phyloP scores from a whole-genome alignment of 2,113 vertebrate genomes.

The Fulmarus glacialis region DNA sequence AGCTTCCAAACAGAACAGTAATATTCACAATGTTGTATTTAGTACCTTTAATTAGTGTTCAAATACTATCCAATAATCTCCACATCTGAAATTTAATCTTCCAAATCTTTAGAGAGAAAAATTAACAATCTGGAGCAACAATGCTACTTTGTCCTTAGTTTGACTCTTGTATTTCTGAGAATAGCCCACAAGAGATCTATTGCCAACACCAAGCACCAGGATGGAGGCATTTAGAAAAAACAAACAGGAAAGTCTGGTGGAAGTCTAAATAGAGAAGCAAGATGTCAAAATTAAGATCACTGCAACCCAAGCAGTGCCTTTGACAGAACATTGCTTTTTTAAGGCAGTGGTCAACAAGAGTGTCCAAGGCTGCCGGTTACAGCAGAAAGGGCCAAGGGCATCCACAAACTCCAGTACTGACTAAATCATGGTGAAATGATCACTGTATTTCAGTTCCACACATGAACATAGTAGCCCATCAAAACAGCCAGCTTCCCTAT shows the following conservation, averaged over 20 bases:
- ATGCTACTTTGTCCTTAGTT: neutral
- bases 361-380: neutral
- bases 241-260: neutral
- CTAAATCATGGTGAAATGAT: neutral
- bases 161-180: neutral
- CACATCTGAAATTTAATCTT: neutral
- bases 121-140: neutral
- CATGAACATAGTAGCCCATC: rapidly evolving
- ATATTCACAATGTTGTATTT: neutral
- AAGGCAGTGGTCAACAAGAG: neutral
- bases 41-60: neutral
- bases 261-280: neutral
- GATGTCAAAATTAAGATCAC: neutral
- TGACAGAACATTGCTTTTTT: neutral
- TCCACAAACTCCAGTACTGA: neutral
- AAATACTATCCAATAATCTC: neutral
- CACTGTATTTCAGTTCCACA: neutral
- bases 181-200: neutral
- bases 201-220: neutral
- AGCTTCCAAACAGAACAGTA: neutral
- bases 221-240: neutral
- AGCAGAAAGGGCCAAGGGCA: neutral
- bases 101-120: neutral
- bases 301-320: neutral
- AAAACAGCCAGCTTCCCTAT: neutral